Base-by-base conservation (phyloP, 2,888 invertebrate species). In the Celastrina argiolus region DNA sequence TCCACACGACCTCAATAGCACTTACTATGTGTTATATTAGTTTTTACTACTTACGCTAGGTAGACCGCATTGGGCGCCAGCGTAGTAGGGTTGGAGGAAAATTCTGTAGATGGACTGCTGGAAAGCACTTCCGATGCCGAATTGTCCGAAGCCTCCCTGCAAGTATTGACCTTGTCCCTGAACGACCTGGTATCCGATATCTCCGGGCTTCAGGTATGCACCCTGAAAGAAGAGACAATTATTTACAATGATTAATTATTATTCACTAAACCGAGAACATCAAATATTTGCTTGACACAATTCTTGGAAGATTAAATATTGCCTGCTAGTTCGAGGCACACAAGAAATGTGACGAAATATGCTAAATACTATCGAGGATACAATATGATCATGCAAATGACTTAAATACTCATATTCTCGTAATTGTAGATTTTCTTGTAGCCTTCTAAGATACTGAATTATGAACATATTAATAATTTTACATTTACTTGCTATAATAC, bases 31-130 rank as follows among this genome's bases (percentile, higher is more conserved):
- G 18, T 18, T 3, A 8, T 18, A 45, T 45, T 45, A 8, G 18
- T 18, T 45, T 18, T 8, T 7, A 45, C 7, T 18, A 45, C 64
- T 51, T 56, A 64, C 64, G 12, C n/a, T 64, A 1, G 34, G 14
- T 12, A 18, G 16, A 22, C 90, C 90, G 68, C 90, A 90, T 26
- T 87, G 80, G 10, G 87, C 88, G 1, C 73, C 75, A 0, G 79
- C 87, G 56, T 75, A 79, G 73, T 84, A 87, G 64, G 74, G 77
- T 65, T 76, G 74, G 63, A 88, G 68, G 78, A 83, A 83, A 12
- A 88, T 83, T 28, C 89, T 77, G 58, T 80, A 78, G 64, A 7
- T 73, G 70, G 66, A 75, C 67, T 3, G 74, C 74, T 8, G 22
- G 22, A 51, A 14, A 14, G 12, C 22, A 12, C 70, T 66, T 16